These are phyloP conservation scores for Ectemnius continuus DNA, from an alignment of 2,888 invertebrate species.

Conservation along the genomic window DNA sequence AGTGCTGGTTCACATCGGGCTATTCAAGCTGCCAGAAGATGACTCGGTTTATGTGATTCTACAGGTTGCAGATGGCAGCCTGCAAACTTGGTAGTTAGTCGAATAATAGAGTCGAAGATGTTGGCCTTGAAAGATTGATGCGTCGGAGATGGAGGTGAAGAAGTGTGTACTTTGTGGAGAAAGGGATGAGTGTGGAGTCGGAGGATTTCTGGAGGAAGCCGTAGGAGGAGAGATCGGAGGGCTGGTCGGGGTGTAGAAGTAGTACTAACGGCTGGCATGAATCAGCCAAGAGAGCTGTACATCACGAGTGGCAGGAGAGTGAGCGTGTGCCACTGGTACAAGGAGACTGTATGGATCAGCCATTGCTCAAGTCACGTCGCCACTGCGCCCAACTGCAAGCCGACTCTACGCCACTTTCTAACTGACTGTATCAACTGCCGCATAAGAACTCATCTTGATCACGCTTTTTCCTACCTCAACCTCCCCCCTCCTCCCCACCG, in stretches of 20 bases:
- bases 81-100: no score
- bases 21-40: no score
- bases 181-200: neutral
- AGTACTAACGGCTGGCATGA: slow-evolving; percentile 44
- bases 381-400: slow-evolving; percentile 15
- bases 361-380: slow-evolving; percentile 47
- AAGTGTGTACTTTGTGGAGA: no score
- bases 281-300: slow-evolving; percentile 47
- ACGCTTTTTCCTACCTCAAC: neutral
- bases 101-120: no score
- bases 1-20: no score
- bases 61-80: no score
- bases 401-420: neutral
- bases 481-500: no score
- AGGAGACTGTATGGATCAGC: slow-evolving; percentile 51
- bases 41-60: no score
- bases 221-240: slow-evolving; percentile 4
- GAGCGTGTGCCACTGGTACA: slow-evolving; percentile 32
- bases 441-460: slow-evolving; percentile 10
- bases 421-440: slow-evolving; percentile 23
- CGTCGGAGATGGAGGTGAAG: no score
- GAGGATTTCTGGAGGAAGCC: slow-evolving; percentile 11
- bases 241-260: slow-evolving; percentile 12
- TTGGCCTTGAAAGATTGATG: no score
- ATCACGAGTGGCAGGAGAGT: slow-evolving; percentile 35